Evolutionary conservation across 2,113 vertebrate genomes (phyloP), one percentile per base, ranked within the genome.

Genomic region (Romanogobio albipinnatus): DNA sequence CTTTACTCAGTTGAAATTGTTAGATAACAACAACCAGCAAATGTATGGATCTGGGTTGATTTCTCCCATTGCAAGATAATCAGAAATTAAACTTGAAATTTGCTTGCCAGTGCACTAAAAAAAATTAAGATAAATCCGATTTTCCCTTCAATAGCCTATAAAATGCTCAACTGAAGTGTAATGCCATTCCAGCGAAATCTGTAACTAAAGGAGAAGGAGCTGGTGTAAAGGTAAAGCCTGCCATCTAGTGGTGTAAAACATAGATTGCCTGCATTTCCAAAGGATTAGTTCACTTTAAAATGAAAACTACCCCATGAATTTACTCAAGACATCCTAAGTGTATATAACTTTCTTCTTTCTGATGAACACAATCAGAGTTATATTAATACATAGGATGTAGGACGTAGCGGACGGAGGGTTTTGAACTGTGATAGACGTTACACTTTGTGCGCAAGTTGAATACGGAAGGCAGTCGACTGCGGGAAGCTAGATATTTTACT

Each of bases 171-270:
- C 22, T 39, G 22, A 78, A 11, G 29, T 29, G 3, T 58, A 73
- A 47, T 73, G 10, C 70, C 24, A 3, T 26, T 73, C 43, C 8
- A 24, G n/a, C 24, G 43, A 5, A 45, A 47, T 73, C 39, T 47
- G 11, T 26, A 47, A 14, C 7, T 26, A 8, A 13, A 24, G 11
- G 17, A 70, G 26, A 66, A 62, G 0, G 8, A 26, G 14, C 9
- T 3, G 10, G 5, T 29, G 17, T 51, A 3, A 81, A 64, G 61
- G 5, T 81, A 81, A 33, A 81, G 43, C 9, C 45, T 81, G 61
- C 43, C 61, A 81, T 81, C 78, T 81, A 81, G 45, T 68, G 78
- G 26, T 14, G 8, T 51, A 47, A 19, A 61, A 3, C 56, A 39
- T 43, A 33, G 24, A 47, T 78, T 61, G 9, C 26, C 22, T 22